Evolutionary conservation across 2,888 invertebrate genomes (phyloP).

Genomic region (Myopa testacea): DNA sequence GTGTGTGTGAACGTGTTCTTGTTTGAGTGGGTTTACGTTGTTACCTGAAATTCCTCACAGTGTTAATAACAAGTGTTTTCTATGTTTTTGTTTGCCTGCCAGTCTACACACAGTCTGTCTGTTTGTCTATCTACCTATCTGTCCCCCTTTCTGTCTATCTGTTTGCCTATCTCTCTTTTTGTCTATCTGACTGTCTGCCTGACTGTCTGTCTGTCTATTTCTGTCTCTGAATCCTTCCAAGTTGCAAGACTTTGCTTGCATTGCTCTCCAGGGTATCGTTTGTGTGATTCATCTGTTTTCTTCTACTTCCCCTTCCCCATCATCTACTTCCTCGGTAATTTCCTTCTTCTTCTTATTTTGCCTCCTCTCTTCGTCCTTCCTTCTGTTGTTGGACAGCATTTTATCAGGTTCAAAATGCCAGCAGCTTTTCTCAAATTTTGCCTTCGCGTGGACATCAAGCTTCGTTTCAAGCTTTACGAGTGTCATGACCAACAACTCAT

Average conservation of each 20-base stretch:
- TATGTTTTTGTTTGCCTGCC: no score
- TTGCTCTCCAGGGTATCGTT: no score
- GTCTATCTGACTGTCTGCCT: no score
- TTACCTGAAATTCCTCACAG: background rate
- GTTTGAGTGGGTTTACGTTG: background rate
- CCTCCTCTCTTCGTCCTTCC: background rate
- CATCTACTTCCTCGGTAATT: background rate
- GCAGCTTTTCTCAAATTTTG: background rate
- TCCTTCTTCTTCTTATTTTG: constrained; percentile 1
- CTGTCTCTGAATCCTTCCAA: no score
- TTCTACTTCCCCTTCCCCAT: background rate
- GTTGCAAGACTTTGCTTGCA: no score
- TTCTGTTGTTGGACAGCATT: background rate
- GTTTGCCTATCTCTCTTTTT: no score
- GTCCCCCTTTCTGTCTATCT: no score
- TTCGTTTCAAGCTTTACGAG: background rate
- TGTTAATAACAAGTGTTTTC: constrained; percentile 7
- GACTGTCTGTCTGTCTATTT: no score
- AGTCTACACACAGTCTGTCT: no score
- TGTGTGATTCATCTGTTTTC: background rate
- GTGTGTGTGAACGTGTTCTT: background rate
- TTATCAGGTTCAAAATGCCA: background rate
- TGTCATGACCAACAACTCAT: constrained; percentile 14
- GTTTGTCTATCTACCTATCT: no score
- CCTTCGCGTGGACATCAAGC: no score